Percentiles rank a stretch among this genome's conserved stretches.
These are phyloP conservation scores for Chydorus sphaericus DNA, from an alignment of 2,888 invertebrate genomes.

Conservation along the genomic window DNA sequence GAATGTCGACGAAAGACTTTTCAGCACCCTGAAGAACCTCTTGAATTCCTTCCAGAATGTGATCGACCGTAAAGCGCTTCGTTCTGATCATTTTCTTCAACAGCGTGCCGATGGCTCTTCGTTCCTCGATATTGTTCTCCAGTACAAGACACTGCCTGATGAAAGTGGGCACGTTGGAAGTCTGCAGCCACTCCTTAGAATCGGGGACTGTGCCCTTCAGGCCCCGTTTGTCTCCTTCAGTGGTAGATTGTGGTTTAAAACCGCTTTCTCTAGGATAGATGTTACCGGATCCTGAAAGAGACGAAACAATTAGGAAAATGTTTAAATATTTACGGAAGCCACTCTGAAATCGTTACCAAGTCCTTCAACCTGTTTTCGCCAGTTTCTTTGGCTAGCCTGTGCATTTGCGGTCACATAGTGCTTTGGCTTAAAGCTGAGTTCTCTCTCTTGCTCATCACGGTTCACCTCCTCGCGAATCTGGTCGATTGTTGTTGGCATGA, in stretches of 20 bases:
- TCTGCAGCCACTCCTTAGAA: slow-evolving; percentile 26
- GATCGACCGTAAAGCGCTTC: slow-evolving; percentile 33
- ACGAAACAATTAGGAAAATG: too few relatives aligned
- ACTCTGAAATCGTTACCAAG: slow-evolving; percentile 35
- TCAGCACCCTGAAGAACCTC: slow-evolving; percentile 48
- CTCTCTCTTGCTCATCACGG: slow-evolving; percentile 40
- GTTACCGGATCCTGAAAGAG: too few relatives aligned
- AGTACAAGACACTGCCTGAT: slow-evolving; percentile 25
- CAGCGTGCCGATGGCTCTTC: slow-evolving; percentile 35
- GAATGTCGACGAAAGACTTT: slow-evolving; percentile 69
- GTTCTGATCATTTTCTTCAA: slow-evolving; percentile 36
- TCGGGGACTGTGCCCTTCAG: slow-evolving; percentile 31
- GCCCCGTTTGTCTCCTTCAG: too few relatives aligned
- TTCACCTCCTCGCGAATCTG: slow-evolving; percentile 83
- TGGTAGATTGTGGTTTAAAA: too few relatives aligned
- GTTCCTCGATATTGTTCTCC: slow-evolving; percentile 26
- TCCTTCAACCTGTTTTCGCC: slow-evolving; percentile 10
- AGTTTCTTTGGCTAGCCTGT: neutral
- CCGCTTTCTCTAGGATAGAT: too few relatives aligned
- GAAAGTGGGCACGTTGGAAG: slow-evolving; percentile 23
- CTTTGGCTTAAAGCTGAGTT: too few relatives aligned
- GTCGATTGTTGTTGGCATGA: slow-evolving; percentile 88
- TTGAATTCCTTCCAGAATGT: slow-evolving; percentile 37
- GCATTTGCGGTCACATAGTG: slow-evolving; percentile 13
- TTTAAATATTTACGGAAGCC: too few relatives aligned